Evolutionary conservation across 2,797 vertebrate species (phyloP).

Genomic region (Coregonus ussuriensis): DNA sequence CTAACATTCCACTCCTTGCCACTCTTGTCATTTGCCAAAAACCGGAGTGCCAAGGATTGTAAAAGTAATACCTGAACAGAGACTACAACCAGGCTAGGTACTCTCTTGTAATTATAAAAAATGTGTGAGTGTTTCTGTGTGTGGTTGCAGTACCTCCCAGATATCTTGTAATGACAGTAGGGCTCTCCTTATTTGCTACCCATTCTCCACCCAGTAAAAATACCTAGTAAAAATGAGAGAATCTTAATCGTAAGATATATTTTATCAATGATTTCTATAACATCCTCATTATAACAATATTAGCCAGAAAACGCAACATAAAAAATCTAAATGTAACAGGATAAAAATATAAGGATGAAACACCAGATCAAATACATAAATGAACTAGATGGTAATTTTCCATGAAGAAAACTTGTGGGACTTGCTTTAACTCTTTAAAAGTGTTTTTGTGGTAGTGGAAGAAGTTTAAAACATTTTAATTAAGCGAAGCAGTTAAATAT

Average conservation of each 20-base stretch:
- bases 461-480: no score
- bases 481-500: no score
- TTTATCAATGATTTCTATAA: conserved; percentile 76
- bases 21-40: no score
- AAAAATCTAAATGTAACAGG: conserved; percentile 56
- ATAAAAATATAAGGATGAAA: conserved; percentile 30
- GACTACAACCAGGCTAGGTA: not conserved
- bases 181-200: not conserved
- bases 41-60: no score
- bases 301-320: conserved; percentile 70
- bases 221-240: conserved; percentile 1
- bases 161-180: not conserved
- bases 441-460: no score
- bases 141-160: not conserved
- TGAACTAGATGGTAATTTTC: no score
- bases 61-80: no score
- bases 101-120: not conserved
- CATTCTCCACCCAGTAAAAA: not conserved
- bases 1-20: no score
- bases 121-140: not conserved
- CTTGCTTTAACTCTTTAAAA: no score
- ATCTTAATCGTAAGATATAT: conserved; percentile 63
- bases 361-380: conserved; percentile 28
- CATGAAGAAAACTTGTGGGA: no score
- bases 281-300: conserved; percentile 60